Percentiles rank a stretch among this genome's conserved stretches.
These are phyloP conservation scores for Oscheius onirici DNA, from an alignment of 2,888 invertebrate genomes.

Conservation along the genomic window DNA sequence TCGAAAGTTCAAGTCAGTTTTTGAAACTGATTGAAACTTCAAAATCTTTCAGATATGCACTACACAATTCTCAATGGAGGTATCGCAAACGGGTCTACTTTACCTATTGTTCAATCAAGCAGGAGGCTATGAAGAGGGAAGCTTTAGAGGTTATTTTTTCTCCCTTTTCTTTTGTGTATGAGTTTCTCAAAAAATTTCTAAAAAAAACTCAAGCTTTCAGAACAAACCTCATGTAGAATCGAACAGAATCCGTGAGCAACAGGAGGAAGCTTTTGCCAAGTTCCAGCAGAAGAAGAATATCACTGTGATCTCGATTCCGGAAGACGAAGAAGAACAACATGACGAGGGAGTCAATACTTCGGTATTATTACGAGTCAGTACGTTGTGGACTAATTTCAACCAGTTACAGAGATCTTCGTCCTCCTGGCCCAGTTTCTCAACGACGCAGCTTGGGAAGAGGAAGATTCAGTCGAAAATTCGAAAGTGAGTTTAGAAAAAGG, in stretches of 20 bases:
- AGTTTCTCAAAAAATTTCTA: constrained; percentile 23
- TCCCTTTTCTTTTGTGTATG: too few species aligned
- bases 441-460: constrained; percentile 1
- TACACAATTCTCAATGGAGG: constrained; percentile 68
- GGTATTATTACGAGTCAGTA: not conserved
- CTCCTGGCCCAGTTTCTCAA: not conserved
- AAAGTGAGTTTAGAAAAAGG: not conserved
- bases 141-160: constrained; percentile 32
- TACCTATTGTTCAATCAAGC: constrained; percentile 68
- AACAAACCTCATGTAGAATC: constrained; percentile 40
- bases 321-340: constrained; percentile 1
- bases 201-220: constrained; percentile 40
- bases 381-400: too few species aligned
- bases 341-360: not conserved
- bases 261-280: constrained; percentile 49
- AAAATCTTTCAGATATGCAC: constrained; percentile 59
- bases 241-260: constrained; percentile 43
- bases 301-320: constrained; percentile 49
- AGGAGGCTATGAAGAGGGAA: constrained; percentile 53
- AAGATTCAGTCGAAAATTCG: not conserved
- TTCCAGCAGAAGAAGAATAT: constrained; percentile 57
- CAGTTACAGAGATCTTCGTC: constrained; percentile 9
- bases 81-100: constrained; percentile 70
- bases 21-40: not conserved
- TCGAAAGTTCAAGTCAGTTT: constrained; percentile 61